A percentile compares a stretch with the other conserved stretches of the same genome.
phyloP scores from a whole-genome alignment of 2,888 invertebrate species.

The Pristionchus japonicus region DNA sequence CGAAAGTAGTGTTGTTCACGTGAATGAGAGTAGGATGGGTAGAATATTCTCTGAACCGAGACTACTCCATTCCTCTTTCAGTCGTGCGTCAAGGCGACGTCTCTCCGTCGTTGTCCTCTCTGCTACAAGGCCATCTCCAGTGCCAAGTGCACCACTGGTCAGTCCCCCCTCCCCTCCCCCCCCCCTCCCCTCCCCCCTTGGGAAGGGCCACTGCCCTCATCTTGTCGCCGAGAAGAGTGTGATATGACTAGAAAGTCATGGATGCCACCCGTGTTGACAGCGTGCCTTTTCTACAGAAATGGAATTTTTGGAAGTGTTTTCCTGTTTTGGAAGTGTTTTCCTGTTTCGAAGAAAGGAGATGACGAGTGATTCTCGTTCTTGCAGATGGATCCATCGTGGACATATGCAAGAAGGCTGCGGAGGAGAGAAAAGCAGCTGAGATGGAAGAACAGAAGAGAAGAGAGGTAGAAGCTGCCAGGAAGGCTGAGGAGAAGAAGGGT shows the following conservation, averaged over 20 bases:
- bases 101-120: conserved; percentile 43
- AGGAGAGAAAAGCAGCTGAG: conserved; percentile 33
- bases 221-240: not conserved
- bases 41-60: not conserved
- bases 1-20: no score
- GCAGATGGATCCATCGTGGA: conserved; percentile 36
- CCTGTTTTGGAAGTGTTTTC: not conserved
- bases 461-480: conserved; percentile 34
- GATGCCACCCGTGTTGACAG: not conserved
- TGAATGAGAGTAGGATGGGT: no score
- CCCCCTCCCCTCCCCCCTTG: not conserved
- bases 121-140: conserved; percentile 45
- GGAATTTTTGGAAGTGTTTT: not conserved
- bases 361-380: not conserved
- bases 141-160: conserved; percentile 35
- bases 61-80: not conserved
- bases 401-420: conserved; percentile 26
- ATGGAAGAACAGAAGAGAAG: conserved; percentile 32
- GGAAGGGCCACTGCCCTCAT: not conserved
- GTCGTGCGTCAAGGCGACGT: conserved; percentile 27
- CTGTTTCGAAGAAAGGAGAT: not conserved
- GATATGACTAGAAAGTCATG: not conserved
- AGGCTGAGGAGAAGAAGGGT: conserved; percentile 44
- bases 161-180: not conserved
- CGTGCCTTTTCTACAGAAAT: not conserved